phyloP scores from a whole-genome alignment of 2,888 invertebrate genomes.

The Chrysolina haemoptera region DNA sequence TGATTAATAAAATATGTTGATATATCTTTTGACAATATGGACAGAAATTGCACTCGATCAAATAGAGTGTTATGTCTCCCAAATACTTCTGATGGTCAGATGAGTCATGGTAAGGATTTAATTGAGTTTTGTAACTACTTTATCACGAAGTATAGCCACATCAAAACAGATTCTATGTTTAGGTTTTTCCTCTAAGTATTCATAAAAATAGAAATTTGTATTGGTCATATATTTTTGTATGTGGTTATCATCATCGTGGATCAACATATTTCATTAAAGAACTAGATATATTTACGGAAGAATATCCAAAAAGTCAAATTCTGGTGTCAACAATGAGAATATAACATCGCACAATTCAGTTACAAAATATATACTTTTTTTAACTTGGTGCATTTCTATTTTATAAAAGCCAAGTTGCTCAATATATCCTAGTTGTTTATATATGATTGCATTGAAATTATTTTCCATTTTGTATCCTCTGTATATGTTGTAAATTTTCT shows the following conservation, averaged over 20 bases:
- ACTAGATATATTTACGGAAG: constrained; percentile 55
- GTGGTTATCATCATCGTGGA: constrained; percentile 11
- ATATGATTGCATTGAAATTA: constrained; percentile 42
- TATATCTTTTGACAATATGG: constrained; percentile 13
- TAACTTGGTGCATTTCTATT: constrained; percentile 53
- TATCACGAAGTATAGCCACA: no score
- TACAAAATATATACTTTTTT: constrained; percentile 48
- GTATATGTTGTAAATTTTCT: constrained; percentile 39
- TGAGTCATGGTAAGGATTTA: no score
- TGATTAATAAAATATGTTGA: constrained; percentile 60
- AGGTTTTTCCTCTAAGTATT: no score
- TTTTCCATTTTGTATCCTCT: constrained; percentile 30
- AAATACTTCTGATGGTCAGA: no score
- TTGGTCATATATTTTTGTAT: not conserved
- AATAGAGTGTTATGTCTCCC: not conserved
- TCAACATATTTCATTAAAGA: constrained; percentile 57
- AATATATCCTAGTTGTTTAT: constrained; percentile 57
- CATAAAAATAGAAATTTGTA: no score
- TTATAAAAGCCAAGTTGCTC: constrained; percentile 58
- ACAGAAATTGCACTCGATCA: no score
- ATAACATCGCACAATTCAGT: constrained; percentile 60
- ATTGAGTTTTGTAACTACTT: no score
- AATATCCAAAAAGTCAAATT: constrained; percentile 57
- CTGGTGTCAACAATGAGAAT: constrained; percentile 58
- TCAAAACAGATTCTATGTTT: no score